A percentile compares a stretch with the other conserved stretches of the same genome.
Conservation (phyloP, 2,113 vertebrate species). For the Macquaria ambigua region DNA sequence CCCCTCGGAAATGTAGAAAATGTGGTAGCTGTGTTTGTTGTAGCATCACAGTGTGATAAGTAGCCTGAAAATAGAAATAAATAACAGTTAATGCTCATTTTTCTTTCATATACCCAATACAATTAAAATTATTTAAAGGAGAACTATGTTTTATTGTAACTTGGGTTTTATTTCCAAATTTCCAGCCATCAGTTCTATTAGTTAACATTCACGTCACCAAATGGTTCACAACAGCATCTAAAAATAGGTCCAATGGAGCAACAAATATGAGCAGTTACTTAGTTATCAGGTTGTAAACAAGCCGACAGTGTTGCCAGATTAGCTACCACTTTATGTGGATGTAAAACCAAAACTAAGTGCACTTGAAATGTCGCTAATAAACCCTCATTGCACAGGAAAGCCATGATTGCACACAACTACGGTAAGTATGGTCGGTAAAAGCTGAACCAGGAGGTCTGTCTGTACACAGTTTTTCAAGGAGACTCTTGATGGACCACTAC, state of each 20-base stretch:
- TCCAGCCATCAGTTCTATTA: too few species aligned
- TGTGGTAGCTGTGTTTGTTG: not conserved
- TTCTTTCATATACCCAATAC: not conserved
- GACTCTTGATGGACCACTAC: not conserved
- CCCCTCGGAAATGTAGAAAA: constrained; percentile 21
- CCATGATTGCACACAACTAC: not conserved
- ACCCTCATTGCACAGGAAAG: too few species aligned
- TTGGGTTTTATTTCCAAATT: too few species aligned
- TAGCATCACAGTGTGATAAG: constrained; percentile 21
- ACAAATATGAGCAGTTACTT: not conserved
- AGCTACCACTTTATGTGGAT: not conserved
- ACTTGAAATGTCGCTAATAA: not conserved
- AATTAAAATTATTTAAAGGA: not conserved
- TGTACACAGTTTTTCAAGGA: too few species aligned
- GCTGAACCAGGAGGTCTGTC: not conserved
- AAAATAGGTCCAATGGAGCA: not conserved
- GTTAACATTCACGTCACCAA: not conserved
- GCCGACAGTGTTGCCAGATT: not conserved
- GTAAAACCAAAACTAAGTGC: not conserved
- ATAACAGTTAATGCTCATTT: not conserved
- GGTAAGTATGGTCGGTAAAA: not conserved
- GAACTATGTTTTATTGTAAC: not conserved
- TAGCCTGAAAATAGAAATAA: constrained; percentile 49
- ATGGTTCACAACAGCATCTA: not conserved
- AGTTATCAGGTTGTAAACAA: not conserved